Percentiles rank a stretch among this genome's conserved stretches.
Conservation (phyloP, 2,797 vertebrate genomes). For the Platyrinchus mystaceus region DNA sequence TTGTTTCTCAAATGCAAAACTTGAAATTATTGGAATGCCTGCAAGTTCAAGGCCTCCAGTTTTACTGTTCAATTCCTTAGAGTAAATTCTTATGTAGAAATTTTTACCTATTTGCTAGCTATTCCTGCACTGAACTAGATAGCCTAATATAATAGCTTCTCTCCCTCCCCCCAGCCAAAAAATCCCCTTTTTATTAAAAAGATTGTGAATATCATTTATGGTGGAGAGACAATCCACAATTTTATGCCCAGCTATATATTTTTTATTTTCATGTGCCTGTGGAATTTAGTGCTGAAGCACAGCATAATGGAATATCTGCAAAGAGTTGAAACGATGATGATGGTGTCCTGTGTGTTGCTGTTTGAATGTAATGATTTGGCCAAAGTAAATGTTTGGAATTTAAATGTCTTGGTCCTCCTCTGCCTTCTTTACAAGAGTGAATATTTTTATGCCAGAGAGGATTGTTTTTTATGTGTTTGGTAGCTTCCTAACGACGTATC, state of each 20-base stretch:
- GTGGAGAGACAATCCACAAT: background rate
- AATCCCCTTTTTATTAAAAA: background rate
- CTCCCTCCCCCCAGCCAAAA: rapidly evolving
- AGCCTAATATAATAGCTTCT: background rate
- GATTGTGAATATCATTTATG: background rate
- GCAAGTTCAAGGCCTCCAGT: constrained; percentile 27
- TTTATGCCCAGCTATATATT: background rate
- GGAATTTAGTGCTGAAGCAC: background rate
- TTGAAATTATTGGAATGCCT: constrained; percentile 31
- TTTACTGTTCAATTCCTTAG: background rate
- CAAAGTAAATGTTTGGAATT: background rate
- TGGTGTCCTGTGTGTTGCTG: background rate
- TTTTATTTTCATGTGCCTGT: background rate
- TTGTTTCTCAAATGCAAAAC: constrained; percentile 63
- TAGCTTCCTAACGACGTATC: background rate
- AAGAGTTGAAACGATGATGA: background rate
- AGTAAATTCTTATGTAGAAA: background rate
- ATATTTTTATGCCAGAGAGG: background rate
- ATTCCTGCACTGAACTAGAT: background rate
- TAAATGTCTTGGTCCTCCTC: background rate
- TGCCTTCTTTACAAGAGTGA: background rate
- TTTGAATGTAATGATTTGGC: background rate
- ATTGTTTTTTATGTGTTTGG: background rate
- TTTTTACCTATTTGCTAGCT: background rate
- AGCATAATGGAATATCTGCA: background rate